Evolutionary conservation across 2,113 vertebrate species (phyloP).

Genomic region (Nerophis ophidion): DNA sequence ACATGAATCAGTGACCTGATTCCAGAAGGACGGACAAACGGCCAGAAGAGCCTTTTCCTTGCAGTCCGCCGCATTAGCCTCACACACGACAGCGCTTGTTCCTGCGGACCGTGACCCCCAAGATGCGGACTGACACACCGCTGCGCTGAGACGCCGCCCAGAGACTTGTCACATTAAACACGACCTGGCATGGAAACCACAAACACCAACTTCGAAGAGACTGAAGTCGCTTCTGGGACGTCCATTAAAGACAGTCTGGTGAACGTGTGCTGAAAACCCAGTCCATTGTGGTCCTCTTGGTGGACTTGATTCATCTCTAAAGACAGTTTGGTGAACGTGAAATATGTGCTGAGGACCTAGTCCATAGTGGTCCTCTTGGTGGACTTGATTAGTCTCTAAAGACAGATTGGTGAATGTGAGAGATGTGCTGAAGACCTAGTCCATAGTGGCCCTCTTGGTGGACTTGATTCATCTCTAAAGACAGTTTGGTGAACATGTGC

Average conservation of each 20-base stretch:
- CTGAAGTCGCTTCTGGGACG: conserved; percentile 1
- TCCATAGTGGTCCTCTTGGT: no score
- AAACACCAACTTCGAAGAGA: conserved; percentile 3
- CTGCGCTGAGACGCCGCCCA: conserved; percentile 1
- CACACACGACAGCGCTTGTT: not conserved
- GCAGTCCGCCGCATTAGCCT: conserved; percentile 19
- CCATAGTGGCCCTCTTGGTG: no score
- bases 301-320: no score
- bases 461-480: no score
- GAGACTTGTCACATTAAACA: conserved; percentile 4
- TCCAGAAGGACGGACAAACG: conserved; percentile 40
- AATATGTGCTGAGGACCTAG: no score
- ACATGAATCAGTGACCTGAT: conserved; percentile 59
- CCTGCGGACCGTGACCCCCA: conserved; percentile 32
- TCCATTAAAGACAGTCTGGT: not conserved
- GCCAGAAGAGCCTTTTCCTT: conserved; percentile 42
- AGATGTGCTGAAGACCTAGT: no score
- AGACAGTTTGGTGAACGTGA: no score
- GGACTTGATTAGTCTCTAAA: no score
- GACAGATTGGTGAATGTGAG: no score
- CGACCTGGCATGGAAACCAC: conserved; percentile 8
- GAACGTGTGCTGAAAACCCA: no score
- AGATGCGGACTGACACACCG: conserved; percentile 23
- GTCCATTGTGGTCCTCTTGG: no score
- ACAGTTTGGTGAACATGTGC: no score